These are phyloP conservation scores for Orbicella faveolata DNA, from an alignment of 64 coral and sea anemone genomes.

Conservation along the genomic window DNA sequence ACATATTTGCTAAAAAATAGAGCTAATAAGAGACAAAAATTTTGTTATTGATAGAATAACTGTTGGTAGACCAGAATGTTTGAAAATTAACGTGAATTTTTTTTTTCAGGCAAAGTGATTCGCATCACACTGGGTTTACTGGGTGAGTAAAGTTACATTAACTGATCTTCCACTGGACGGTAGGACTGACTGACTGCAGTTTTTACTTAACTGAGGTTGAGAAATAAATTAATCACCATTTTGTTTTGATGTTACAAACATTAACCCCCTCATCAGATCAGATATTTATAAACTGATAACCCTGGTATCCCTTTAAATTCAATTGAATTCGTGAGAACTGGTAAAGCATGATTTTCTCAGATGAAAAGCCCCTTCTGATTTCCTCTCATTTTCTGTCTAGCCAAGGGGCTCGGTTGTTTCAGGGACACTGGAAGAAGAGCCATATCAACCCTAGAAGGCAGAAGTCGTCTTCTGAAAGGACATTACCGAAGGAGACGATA, in stretches of 20 bases:
- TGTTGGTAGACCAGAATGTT: background rate
- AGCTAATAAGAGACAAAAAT: no score
- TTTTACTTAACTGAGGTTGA: no score
- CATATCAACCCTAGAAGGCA: slow-evolving; percentile 33
- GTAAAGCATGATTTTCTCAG: no score
- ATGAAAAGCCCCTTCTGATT: background rate
- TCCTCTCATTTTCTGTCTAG: slow-evolving; percentile 19
- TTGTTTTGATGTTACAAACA: no score
- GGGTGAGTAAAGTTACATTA: slow-evolving; percentile 1
- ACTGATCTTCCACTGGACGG: background rate
- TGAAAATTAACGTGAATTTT: background rate
- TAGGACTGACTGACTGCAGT: no score
- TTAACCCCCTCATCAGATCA: no score
- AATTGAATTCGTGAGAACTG: no score
- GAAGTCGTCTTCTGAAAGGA: slow-evolving; percentile 29
- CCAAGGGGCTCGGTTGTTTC: slow-evolving; percentile 40
- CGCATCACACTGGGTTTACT: background rate
- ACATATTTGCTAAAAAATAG: no score
- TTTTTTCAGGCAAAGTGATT: slow-evolving; percentile 7
- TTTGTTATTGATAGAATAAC: no score
- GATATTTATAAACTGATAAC: no score
- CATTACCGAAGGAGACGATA: slow-evolving; percentile 14
- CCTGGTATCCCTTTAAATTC: no score
- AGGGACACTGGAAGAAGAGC: slow-evolving; percentile 34
- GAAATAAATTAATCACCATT: no score